Base-by-base conservation (phyloP, 2,888 invertebrate genomes). In the Dicyrtomina minuta region DNA sequence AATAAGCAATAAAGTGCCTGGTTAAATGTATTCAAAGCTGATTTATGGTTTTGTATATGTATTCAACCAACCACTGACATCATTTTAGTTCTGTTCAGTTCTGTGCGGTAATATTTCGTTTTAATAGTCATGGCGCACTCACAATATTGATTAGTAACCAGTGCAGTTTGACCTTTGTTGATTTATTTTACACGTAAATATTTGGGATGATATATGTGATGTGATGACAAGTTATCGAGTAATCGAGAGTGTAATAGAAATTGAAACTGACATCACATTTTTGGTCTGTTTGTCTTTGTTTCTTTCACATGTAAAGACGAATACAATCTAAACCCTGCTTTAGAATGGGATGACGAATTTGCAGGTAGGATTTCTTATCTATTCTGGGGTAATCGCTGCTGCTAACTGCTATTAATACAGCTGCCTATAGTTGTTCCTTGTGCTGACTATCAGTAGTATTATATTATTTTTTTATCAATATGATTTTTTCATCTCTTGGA, bases 301-400 rank as follows among this genome's bases (percentile, higher is more conserved):
- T 67, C 58, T 67, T 67, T 67, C 67, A 67, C 67, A 67, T 67
- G 67, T 67, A 90, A 92, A 94, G 94, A 94, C 89, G 94, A 94
- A 89, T 94, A 94, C 93, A 93, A 94, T 93, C 93, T 94, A 90
- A 93, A 93, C 90, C 93, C 93, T 89, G 93, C 93, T 92, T 93
- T 95, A 93, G 95, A 95, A 88, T 95, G 95, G 95, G 95, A 95
- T 90, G 95, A 95, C 92, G 95, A 95, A 88, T 95, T 95, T 87
- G 93, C 94, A 95, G 94, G 95, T 95, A 95, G 93, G 94, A 91
- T 87, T 83, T 74, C 73, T 76, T 76, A 67, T 67, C 67, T 67
- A 67, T 67, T 67, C 46, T 49, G 67, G 67, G 59, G 58, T 59
- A 61, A 20, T 33, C 26, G 53, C 61, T 61, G 33, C 53, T 64